Evolutionary conservation across 1,140 invertebrate genomes (phyloP).

Genomic region (Proctacanthus coquilletti): DNA sequence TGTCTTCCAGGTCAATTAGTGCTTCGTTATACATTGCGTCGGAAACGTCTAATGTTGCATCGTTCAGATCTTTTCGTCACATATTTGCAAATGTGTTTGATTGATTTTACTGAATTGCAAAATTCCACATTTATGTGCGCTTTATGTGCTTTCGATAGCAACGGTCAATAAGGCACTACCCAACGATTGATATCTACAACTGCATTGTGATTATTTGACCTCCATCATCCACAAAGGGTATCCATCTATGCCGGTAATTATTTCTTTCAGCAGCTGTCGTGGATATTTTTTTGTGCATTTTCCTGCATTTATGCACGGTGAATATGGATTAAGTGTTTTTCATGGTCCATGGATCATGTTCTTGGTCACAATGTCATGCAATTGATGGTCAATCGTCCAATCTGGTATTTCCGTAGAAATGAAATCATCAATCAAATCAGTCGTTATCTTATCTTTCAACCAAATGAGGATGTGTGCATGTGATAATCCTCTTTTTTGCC

Average conservation of each 20-base stretch:
- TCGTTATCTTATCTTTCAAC: constrained; percentile 24
- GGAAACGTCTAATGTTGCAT: constrained; percentile 16
- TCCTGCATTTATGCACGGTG: constrained; percentile 17
- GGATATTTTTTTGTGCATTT: constrained; percentile 19
- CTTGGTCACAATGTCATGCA: constrained; percentile 28
- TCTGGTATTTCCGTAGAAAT: constrained; percentile 40
- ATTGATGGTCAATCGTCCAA: constrained; percentile 21
- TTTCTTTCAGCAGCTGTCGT: constrained; percentile 12
- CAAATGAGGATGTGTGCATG: constrained; percentile 36
- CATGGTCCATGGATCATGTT: constrained; percentile 41
- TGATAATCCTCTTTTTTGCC: constrained; percentile 28
- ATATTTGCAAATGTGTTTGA: constrained; percentile 32
- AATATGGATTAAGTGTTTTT: constrained; percentile 29
- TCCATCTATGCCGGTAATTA: constrained; percentile 22
- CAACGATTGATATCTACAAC: constrained; percentile 14
- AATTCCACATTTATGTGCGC: constrained; percentile 31
- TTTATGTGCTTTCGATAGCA: constrained; percentile 17
- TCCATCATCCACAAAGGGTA: constrained; percentile 30
- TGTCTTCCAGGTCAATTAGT: constrained; percentile 20
- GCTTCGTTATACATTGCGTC: constrained; percentile 15
- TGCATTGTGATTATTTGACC: constrained; percentile 16
- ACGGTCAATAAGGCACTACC: constrained; percentile 17
- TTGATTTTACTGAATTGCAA: constrained; percentile 26
- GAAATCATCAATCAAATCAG: constrained; percentile 31
- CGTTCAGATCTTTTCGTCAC: constrained; percentile 29